These are phyloP conservation scores for Pyrrhosoma nymphula DNA, from an alignment of 2,888 invertebrate species.

Conservation along the genomic window DNA sequence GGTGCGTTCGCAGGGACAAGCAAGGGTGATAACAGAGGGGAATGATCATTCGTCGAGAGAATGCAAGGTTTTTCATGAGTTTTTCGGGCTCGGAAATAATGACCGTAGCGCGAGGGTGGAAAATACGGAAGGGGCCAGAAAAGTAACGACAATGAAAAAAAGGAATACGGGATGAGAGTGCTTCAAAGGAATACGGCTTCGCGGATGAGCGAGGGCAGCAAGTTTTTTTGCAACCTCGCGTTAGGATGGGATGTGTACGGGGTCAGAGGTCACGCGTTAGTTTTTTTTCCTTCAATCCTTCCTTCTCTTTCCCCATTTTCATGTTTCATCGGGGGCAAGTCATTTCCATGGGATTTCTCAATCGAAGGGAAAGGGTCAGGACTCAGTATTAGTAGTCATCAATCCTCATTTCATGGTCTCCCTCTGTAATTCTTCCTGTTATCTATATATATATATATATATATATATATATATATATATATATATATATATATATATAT, in stretches of 20 bases:
- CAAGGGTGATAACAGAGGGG: neutral
- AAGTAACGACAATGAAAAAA: neutral
- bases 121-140: neutral
- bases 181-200: neutral
- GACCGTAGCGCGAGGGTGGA: neutral
- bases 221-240: neutral
- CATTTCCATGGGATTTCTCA: too few species aligned
- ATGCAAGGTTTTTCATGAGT: neutral
- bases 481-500: too few species aligned
- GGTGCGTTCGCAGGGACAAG: neutral
- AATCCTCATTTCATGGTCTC: too few species aligned
- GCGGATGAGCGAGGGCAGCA: neutral
- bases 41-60: neutral
- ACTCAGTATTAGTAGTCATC: too few species aligned
- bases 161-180: neutral
- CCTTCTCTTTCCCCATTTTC: neutral
- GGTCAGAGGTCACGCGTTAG: neutral
- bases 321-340: neutral
- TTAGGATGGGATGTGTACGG: neutral
- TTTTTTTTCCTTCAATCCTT: neutral
- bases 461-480: too few species aligned
- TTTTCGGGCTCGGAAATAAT: neutral
- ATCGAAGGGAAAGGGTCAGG: too few species aligned
- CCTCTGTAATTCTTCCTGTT: too few species aligned
- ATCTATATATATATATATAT: too few species aligned